A percentile compares a stretch with the other conserved stretches of the same genome.
Evolutionary conservation across 2,797 vertebrate species (phyloP).

Genomic region (Leptodactylus fallax): DNA sequence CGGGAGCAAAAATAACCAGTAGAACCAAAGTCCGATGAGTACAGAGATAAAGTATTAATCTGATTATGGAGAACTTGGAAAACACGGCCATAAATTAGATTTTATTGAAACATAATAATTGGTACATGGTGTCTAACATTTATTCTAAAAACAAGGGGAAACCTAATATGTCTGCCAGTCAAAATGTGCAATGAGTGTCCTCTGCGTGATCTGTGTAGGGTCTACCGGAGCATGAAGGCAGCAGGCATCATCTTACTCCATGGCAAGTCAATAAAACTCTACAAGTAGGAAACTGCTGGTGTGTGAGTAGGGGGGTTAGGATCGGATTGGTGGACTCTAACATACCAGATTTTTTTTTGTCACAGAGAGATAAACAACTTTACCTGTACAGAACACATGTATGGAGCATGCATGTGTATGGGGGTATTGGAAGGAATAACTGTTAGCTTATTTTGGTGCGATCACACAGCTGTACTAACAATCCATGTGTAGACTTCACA

Average conservation of each 20-base stretch:
- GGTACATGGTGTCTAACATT: conserved; percentile 50
- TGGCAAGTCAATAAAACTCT: background rate
- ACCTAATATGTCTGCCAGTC: conserved; percentile 30
- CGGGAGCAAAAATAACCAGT: conserved; percentile 3
- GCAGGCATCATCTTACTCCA: background rate
- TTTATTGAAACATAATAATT: conserved; percentile 44
- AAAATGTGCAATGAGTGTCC: background rate
- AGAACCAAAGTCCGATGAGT: conserved; percentile 7
- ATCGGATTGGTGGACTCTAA: too few species aligned
- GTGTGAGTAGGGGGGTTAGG: too few species aligned
- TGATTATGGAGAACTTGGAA: conserved; percentile 39
- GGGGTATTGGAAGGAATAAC: too few species aligned
- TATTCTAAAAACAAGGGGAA: conserved; percentile 33
- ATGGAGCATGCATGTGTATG: too few species aligned
- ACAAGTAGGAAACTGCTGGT: background rate
- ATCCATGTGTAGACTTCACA: too few species aligned
- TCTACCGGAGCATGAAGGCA: background rate
- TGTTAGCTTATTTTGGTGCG: too few species aligned
- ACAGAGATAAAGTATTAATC: conserved; percentile 55
- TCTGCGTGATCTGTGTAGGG: background rate
- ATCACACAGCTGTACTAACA: too few species aligned
- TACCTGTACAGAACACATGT: too few species aligned
- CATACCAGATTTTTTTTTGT: too few species aligned
- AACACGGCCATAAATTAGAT: conserved; percentile 51
- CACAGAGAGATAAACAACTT: too few species aligned